Percentiles rank a stretch among this genome's conserved stretches.
Conservation (phyloP, 2,797 vertebrate species). For the Oceanodroma leucorhoa region DNA sequence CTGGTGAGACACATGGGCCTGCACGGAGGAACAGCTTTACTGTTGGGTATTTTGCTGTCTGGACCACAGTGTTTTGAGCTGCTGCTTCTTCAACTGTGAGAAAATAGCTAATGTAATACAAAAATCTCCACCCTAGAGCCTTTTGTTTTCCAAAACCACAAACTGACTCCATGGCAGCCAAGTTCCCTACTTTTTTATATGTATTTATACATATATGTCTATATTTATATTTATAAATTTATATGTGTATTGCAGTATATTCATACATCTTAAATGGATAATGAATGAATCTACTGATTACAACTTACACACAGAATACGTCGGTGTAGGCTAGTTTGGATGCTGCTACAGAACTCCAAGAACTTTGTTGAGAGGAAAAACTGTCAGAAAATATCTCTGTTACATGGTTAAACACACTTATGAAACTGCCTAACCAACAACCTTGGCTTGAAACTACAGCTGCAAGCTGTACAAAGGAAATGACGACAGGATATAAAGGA, state of each 20-base stretch:
- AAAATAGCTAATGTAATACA: background rate
- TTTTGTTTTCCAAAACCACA: constrained; percentile 32
- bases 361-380: background rate
- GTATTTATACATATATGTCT: background rate
- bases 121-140: background rate
- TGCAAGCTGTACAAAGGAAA: constrained; percentile 60
- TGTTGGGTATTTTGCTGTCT: background rate
- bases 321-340: background rate
- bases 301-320: background rate
- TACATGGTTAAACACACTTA: background rate
- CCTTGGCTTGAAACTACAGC: constrained; percentile 47
- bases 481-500: constrained; percentile 57
- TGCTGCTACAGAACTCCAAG: background rate
- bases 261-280: background rate
- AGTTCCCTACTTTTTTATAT: background rate
- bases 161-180: background rate
- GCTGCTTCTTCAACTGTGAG: background rate
- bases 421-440: background rate
- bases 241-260: background rate
- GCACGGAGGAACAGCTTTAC: background rate
- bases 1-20: background rate
- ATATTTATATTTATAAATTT: background rate
- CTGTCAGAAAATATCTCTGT: background rate
- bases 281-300: background rate
- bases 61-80: background rate